These are phyloP conservation scores for Carcharodon carcharias DNA, from an alignment of 2,797 vertebrate genomes.

Conservation along the genomic window DNA sequence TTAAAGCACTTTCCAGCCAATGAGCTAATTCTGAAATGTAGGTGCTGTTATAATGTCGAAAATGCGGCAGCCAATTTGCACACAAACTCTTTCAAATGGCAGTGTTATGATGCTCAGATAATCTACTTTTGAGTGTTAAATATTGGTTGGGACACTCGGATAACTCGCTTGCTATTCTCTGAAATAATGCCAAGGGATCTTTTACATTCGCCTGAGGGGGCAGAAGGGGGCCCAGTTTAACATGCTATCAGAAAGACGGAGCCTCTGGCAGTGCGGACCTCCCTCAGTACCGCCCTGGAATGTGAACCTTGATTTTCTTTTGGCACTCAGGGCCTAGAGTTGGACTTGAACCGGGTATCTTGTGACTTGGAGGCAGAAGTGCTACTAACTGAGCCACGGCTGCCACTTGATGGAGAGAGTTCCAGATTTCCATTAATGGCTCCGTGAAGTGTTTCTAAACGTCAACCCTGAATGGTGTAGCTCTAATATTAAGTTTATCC, in stretches of 20 bases:
- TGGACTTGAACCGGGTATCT: neutral
- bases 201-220: neutral
- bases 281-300: neutral
- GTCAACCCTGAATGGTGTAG: neutral
- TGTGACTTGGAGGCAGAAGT: neutral
- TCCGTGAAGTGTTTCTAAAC: neutral
- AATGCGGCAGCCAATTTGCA: neutral
- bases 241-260: neutral
- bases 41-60: neutral
- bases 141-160: neutral
- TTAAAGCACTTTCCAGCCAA: neutral
- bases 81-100: neutral
- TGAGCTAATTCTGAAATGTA: neutral
- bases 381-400: too few relatives aligned
- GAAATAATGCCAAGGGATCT: neutral
- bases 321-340: neutral
- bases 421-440: neutral
- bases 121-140: neutral
- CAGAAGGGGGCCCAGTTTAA: too few relatives aligned
- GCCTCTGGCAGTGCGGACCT: neutral
- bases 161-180: neutral
- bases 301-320: neutral
- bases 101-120: too few relatives aligned
- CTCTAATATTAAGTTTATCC: neutral
- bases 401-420: neutral